phyloP scores from a whole-genome alignment of 2,113 vertebrate genomes.

The Tetraodon nigroviridis region DNA sequence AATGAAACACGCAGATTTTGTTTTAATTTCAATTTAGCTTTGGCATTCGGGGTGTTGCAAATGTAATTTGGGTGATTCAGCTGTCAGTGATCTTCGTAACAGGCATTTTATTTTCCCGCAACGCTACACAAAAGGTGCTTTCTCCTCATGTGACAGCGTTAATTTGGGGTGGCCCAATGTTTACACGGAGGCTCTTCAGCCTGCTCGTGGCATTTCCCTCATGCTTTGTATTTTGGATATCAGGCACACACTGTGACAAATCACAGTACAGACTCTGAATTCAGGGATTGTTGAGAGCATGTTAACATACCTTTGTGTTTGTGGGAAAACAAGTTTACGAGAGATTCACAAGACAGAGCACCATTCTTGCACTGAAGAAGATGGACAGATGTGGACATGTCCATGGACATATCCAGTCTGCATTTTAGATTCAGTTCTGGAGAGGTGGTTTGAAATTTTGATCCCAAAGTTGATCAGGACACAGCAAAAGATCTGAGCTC shows the following conservation, averaged over 20 bases:
- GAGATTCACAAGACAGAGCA: too few relatives aligned
- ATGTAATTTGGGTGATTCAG: not conserved
- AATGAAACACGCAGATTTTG: not conserved
- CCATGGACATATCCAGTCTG: too few relatives aligned
- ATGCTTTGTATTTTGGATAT: slow-evolving; percentile 5
- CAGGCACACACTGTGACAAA: not conserved
- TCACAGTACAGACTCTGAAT: not conserved
- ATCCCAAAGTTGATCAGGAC: too few relatives aligned
- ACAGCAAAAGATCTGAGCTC: too few relatives aligned
- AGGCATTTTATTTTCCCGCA: not conserved
- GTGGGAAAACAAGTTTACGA: too few relatives aligned
- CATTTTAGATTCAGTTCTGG: too few relatives aligned
- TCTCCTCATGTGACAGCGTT: slow-evolving; percentile 7
- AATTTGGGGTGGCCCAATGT: slow-evolving; percentile 20
- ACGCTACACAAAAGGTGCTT: slow-evolving; percentile 13
- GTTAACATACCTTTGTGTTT: too few relatives aligned
- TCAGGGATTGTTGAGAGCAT: too few relatives aligned
- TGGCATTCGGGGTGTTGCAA: slow-evolving; percentile 3
- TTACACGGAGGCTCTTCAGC: slow-evolving; percentile 9
- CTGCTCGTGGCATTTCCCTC: slow-evolving; percentile 7
- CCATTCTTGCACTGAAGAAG: too few relatives aligned
- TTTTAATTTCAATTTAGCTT: not conserved
- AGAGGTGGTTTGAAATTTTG: too few relatives aligned
- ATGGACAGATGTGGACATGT: too few relatives aligned
- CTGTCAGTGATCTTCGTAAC: slow-evolving; percentile 2